Evolutionary conservation across 2,797 vertebrate genomes (phyloP).

Genomic region (Menidia menidia): DNA sequence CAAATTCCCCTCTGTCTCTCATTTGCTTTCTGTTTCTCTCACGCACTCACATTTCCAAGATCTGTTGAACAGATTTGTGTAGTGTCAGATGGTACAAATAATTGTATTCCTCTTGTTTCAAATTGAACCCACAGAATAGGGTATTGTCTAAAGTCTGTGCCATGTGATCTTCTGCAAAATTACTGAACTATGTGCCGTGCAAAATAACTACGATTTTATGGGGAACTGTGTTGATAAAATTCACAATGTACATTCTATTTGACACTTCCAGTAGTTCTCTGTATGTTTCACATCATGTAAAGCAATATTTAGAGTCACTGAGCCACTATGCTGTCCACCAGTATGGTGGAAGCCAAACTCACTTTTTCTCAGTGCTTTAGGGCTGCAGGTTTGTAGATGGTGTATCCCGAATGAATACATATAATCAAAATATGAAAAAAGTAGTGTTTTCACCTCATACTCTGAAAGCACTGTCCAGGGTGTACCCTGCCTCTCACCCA

Average conservation of each 20-base stretch:
- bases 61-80: background rate
- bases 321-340: background rate
- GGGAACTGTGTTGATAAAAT: slow-evolving; percentile 33
- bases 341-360: background rate
- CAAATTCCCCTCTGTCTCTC: slow-evolving; percentile 36
- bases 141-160: background rate
- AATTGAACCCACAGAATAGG: background rate
- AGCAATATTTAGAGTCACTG: slow-evolving; percentile 5
- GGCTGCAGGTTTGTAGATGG: background rate
- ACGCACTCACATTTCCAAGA: slow-evolving; percentile 19
- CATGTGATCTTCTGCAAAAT: slow-evolving; percentile 14
- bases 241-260: slow-evolving; percentile 43
- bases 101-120: slow-evolving; percentile 1
- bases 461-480: too few relatives aligned
- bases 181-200: background rate
- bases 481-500: too few relatives aligned
- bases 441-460: too few relatives aligned
- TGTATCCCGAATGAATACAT: background rate
- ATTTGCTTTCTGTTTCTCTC: slow-evolving; percentile 21
- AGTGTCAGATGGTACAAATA: background rate
- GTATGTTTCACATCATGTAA: slow-evolving; percentile 16
- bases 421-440: background rate
- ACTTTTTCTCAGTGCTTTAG: background rate
- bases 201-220: slow-evolving; percentile 40
- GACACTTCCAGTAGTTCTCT: slow-evolving; percentile 34